A percentile compares a stretch with the other conserved stretches of the same genome.
phyloP scores from a whole-genome alignment of 2,113 vertebrate species.

The Syngnathus floridae region DNA sequence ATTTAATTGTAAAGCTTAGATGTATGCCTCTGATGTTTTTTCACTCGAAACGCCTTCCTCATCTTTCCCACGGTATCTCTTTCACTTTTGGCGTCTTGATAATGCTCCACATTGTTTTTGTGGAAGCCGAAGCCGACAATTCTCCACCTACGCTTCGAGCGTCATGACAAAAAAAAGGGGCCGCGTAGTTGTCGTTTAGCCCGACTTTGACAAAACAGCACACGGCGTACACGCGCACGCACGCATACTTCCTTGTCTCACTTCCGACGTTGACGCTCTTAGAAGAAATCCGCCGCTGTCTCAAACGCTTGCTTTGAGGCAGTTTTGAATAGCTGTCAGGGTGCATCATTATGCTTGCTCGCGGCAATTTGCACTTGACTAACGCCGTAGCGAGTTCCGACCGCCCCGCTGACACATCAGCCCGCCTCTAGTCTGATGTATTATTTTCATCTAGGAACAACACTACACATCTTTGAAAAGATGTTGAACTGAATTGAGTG shows the following conservation, averaged over 20 bases:
- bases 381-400: slow-evolving; percentile 12
- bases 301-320: slow-evolving; percentile 32
- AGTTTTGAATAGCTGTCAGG: slow-evolving; percentile 53
- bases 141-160: slow-evolving; percentile 34
- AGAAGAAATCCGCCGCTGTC: slow-evolving; percentile 44
- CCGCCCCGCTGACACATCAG: slow-evolving; percentile 26
- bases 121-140: slow-evolving; percentile 22
- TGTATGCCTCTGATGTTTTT: not conserved
- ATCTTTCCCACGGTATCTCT: not conserved
- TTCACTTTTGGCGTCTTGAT: not conserved
- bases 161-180: slow-evolving; percentile 55
- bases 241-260: slow-evolving; percentile 12
- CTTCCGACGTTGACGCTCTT: slow-evolving; percentile 48
- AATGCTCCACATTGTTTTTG: not conserved
- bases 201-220: slow-evolving; percentile 57
- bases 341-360: slow-evolving; percentile 40
- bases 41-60: not conserved
- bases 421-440: slow-evolving; percentile 14
- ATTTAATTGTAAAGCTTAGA: not conserved
- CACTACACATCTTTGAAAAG: not conserved
- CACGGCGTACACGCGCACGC: slow-evolving; percentile 30
- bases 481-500: not conserved
- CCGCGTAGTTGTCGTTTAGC: slow-evolving; percentile 56
- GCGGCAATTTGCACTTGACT: slow-evolving; percentile 49
- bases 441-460: slow-evolving; percentile 16